These are phyloP conservation scores for Drosophila tanythrix DNA, from an alignment of 2,888 invertebrate species.

Conservation along the genomic window DNA sequence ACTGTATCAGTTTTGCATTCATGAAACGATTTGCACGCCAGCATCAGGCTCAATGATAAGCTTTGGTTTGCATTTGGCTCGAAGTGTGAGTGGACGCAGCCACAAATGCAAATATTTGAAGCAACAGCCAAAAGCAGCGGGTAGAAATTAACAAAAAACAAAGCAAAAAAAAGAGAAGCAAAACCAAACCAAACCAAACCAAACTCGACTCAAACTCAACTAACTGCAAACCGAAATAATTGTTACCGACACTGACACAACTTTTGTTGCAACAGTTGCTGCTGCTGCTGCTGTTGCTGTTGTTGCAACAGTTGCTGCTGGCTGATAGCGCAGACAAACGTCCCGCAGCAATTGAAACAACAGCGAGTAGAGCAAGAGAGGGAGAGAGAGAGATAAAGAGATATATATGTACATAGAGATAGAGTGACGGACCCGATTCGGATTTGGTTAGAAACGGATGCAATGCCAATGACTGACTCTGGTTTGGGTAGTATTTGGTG, in stretches of 20 bases:
- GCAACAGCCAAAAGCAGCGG: constrained; percentile 43
- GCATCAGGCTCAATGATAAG: constrained; percentile 28
- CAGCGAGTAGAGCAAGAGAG: constrained; percentile 15
- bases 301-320: constrained; percentile 37
- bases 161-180: neutral
- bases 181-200: constrained; percentile 25
- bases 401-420: neutral
- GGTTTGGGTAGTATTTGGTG: constrained; percentile 1
- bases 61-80: neutral
- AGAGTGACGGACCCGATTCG: constrained; percentile 25
- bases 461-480: constrained; percentile 19
- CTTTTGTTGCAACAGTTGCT: constrained; percentile 28
- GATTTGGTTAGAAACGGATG: constrained; percentile 55
- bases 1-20: constrained; percentile 32
- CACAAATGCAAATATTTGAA: constrained; percentile 72
- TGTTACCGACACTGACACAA: constrained; percentile 76
- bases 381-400: neutral
- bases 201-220: constrained; percentile 50
- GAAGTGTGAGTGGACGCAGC: constrained; percentile 16
- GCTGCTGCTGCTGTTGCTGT: constrained; percentile 28
- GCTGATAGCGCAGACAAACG: constrained; percentile 63
- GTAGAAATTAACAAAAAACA: constrained; percentile 20
- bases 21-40: constrained; percentile 59
- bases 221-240: constrained; percentile 72
- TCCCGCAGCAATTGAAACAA: constrained; percentile 67